Evolutionary conservation across 2,888 invertebrate species (phyloP), one percentile per base, ranked within the genome.

Genomic region (Norana najaformis): DNA sequence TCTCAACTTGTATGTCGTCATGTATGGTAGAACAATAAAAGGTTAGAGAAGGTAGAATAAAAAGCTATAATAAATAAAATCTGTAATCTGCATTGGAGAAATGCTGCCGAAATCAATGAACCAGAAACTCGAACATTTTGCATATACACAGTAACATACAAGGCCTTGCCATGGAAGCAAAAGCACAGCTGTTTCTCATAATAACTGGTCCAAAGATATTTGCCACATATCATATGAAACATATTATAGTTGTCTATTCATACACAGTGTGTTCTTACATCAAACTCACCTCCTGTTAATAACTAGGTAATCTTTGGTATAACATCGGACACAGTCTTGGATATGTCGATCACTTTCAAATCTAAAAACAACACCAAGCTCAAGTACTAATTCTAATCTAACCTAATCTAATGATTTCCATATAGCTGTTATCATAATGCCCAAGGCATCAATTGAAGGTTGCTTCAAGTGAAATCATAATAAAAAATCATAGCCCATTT

Each of bases 291-390:
- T 94, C 92, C 98, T 96, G 93, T 97, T 96, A 4, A 98, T 97
- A 30, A 97, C 96, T 41, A 97, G 96, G 97, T 97, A 98, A 93
- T 98, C 97, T 0, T 97, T 96, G 0, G 97, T 98, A 95, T 98
- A 98, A 94, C 97, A 97, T 92, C 97, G 96, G 83, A 98, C 96
- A 95, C 98, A 98, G 94, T 98, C 97, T 93, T 97, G 97, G 0
- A 98, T 97, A 94, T 98, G 97, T 92, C 97, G 97, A 37, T 97
- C 97, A 35, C 97, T 96, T 93, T 96, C 96, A 90, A 96, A 96
- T 90, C 98, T 97, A 94, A 91, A 95, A 93, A 23, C 69, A 69
- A 69, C 69, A 69, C n/a, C 69, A 69, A 69, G 69, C 69, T n/a
- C 6, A 69, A 13, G n/a, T 23, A 47, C 47, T 8, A 47, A 47